These are phyloP conservation scores for Pseudonaja textilis DNA, from an alignment of 2,113 vertebrate species.

Conservation along the genomic window DNA sequence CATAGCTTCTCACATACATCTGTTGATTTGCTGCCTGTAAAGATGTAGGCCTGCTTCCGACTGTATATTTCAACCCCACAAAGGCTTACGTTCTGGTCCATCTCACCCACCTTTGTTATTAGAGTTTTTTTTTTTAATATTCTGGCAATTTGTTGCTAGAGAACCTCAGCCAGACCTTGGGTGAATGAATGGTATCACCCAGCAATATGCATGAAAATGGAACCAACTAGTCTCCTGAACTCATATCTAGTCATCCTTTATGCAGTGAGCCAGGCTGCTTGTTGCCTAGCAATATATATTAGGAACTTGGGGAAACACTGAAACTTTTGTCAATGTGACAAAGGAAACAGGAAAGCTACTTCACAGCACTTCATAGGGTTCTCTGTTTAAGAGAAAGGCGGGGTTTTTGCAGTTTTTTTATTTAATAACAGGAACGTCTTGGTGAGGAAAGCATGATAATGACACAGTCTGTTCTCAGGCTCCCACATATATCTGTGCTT, in stretches of 20 bases:
- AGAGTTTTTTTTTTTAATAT: background rate
- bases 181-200: background rate
- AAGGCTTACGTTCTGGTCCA: background rate
- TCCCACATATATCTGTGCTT: background rate
- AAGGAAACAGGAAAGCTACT: background rate
- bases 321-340: background rate
- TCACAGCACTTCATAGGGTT: background rate
- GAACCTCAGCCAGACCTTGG: background rate
- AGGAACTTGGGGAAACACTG: background rate
- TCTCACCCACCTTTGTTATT: background rate
- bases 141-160: background rate
- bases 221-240: background rate
- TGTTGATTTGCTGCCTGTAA: background rate
- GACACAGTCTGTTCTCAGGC: background rate
- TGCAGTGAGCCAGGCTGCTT: background rate
- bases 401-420: background rate
- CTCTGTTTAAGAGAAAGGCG: background rate
- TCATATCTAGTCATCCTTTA: background rate
- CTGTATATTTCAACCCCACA: background rate
- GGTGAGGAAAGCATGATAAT: background rate
- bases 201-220: background rate
- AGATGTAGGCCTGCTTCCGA: background rate
- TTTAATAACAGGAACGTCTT: background rate
- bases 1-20: background rate
- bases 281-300: background rate